Evolutionary conservation across 2,888 invertebrate genomes (phyloP).

Genomic region (Caenorhabditis afra): DNA sequence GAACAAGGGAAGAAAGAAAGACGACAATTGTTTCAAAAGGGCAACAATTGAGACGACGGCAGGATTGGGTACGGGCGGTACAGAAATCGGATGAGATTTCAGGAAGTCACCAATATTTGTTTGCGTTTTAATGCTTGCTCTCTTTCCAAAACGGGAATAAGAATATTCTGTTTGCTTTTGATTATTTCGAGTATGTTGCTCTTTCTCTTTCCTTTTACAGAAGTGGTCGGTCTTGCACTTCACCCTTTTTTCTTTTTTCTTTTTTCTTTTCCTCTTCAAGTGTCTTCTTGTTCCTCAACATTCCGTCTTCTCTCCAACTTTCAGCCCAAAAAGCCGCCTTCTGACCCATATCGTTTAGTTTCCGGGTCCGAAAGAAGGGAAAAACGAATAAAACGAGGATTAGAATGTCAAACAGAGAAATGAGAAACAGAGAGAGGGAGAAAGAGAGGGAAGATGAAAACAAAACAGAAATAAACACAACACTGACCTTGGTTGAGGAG

Average conservation of each 20-base stretch:
- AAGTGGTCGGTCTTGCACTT: conserved; percentile 33
- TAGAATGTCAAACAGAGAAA: conserved; percentile 16
- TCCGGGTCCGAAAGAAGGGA: conserved; percentile 21
- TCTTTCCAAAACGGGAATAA: not conserved
- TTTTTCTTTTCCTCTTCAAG: no score
- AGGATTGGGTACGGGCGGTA: conserved; percentile 2
- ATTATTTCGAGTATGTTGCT: conserved; percentile 38
- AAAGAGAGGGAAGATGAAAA: not conserved
- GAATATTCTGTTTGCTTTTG: conserved; percentile 27
- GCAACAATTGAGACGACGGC: conserved; percentile 31
- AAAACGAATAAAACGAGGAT: conserved; percentile 32
- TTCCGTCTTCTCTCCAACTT: conserved; percentile 8
- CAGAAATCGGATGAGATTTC: conserved; percentile 27
- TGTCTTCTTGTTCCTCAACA: conserved; percentile 4
- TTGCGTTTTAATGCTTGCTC: not conserved
- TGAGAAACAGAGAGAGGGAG: not conserved
- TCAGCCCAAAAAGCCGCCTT: not conserved
- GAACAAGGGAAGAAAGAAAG: conserved; percentile 16
- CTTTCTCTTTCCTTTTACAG: not conserved
- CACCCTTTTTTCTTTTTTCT: not conserved
- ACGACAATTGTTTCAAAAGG: conserved; percentile 56
- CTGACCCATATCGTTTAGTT: not conserved
- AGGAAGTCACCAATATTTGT: conserved; percentile 52
- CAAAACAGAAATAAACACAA: conserved; percentile 25
- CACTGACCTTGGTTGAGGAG: conserved; percentile 71